A percentile compares a stretch with the other conserved stretches of the same genome.
Evolutionary conservation across 2,113 vertebrate species (phyloP).

Genomic region (Gasterosteus aculeatus): DNA sequence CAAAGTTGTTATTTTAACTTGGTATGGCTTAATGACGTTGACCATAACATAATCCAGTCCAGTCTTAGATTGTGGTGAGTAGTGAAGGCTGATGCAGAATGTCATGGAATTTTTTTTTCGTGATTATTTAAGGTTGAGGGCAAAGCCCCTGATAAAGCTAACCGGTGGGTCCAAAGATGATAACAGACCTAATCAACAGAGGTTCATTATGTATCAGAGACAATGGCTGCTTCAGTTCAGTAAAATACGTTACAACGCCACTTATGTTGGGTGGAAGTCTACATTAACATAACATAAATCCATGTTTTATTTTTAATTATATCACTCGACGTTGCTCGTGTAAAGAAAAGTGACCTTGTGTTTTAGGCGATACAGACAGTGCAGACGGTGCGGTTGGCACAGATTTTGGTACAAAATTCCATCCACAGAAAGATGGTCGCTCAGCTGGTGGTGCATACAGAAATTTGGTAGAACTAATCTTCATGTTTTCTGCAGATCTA

Average conservation of each 20-base stretch:
- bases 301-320: background rate
- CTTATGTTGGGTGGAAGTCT: background rate
- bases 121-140: background rate
- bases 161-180: background rate
- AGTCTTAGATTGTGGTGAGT: background rate
- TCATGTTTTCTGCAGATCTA: background rate
- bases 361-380: background rate
- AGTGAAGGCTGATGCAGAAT: background rate
- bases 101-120: background rate
- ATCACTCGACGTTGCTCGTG: background rate
- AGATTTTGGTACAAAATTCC: background rate
- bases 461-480: background rate
- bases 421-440: background rate
- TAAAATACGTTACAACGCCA: background rate
- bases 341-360: background rate
- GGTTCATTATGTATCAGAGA: background rate
- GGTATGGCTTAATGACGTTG: background rate
- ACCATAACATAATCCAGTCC: background rate
- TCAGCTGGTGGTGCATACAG: background rate
- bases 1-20: background rate
- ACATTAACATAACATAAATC: background rate
- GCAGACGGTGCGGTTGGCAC: background rate
- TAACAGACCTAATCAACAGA: constrained; percentile 7
- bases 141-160: constrained; percentile 3
- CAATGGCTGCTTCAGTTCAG: background rate